phyloP scores from a whole-genome alignment of 1,140 invertebrate species.

The Paralvinella palmiformis region DNA sequence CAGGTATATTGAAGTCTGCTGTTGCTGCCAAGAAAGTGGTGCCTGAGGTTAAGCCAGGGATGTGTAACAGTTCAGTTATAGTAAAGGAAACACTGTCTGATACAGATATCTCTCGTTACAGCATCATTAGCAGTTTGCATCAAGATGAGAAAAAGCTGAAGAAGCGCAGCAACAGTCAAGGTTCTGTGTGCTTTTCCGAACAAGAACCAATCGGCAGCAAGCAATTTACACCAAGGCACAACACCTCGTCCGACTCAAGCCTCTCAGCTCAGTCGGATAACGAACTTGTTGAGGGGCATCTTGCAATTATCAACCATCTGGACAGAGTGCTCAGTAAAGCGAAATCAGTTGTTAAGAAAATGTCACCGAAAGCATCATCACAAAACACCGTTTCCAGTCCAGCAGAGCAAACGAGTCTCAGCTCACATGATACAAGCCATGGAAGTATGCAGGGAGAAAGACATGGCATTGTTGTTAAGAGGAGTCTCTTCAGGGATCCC shows the following conservation, averaged over 20 bases:
- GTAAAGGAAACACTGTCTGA: neutral
- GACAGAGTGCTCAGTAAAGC: slow-evolving; percentile 9
- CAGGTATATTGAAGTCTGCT: neutral
- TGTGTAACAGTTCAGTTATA: no score
- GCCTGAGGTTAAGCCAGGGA: no score
- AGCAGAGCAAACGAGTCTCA: no score
- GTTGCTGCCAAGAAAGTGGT: no score
- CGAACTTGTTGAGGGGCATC: neutral
- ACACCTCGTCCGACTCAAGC: no score
- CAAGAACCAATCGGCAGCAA: neutral
- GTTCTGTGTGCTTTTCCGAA: neutral
- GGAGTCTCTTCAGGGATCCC: no score
- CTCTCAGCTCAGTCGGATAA: neutral
- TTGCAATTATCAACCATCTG: slow-evolving; percentile 5
- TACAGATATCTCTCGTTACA: neutral
- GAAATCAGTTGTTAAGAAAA: neutral
- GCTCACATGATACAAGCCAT: no score
- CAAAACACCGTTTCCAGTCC: no score
- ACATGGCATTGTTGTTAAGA: no score
- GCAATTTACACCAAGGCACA: neutral
- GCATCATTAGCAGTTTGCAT: neutral
- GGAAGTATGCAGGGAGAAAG: no score
- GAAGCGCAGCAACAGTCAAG: neutral
- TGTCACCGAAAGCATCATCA: no score
- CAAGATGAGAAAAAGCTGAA: neutral